A percentile compares a stretch with the other conserved stretches of the same genome.
Conservation (phyloP, 1,140 invertebrate genomes). For the Mactra quadrangularis region DNA sequence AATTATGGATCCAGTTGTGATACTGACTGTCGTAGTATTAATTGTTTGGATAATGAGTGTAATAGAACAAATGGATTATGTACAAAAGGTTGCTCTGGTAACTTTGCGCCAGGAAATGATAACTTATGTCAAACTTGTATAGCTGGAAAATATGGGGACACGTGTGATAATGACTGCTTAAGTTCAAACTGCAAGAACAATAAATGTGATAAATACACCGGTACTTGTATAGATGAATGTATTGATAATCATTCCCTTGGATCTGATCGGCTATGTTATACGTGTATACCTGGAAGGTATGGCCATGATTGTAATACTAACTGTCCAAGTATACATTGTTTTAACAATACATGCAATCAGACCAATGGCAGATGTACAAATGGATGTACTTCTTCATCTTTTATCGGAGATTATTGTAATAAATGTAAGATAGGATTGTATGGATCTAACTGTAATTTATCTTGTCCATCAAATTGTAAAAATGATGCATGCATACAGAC, state of each 20-base stretch:
- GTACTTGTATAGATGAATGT: background rate
- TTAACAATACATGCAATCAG: background rate
- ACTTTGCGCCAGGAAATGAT: background rate
- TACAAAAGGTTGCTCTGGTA: background rate
- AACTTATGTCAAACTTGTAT: background rate
- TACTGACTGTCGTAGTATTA: background rate
- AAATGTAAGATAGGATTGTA: background rate
- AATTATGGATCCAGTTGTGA: conserved; percentile 14
- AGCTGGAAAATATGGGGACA: background rate
- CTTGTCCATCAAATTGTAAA: conserved; percentile 3
- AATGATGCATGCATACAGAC: background rate
- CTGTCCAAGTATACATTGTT: background rate
- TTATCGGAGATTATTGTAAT: conserved; percentile 12
- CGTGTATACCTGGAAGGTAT: conserved; percentile 9
- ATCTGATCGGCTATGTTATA: background rate
- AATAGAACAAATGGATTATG: background rate
- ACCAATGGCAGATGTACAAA: background rate
- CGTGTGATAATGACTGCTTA: background rate
- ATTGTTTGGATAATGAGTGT: background rate
- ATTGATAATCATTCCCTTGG: background rate
- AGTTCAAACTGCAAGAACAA: background rate
- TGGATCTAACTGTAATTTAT: background rate
- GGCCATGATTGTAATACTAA: background rate
- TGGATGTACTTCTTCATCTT: too few relatives aligned
- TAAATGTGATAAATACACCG: background rate